Percentiles rank a stretch among this genome's conserved stretches.
These are phyloP conservation scores for Athene cunicularia DNA, from an alignment of 2,113 vertebrate species.

Conservation along the genomic window DNA sequence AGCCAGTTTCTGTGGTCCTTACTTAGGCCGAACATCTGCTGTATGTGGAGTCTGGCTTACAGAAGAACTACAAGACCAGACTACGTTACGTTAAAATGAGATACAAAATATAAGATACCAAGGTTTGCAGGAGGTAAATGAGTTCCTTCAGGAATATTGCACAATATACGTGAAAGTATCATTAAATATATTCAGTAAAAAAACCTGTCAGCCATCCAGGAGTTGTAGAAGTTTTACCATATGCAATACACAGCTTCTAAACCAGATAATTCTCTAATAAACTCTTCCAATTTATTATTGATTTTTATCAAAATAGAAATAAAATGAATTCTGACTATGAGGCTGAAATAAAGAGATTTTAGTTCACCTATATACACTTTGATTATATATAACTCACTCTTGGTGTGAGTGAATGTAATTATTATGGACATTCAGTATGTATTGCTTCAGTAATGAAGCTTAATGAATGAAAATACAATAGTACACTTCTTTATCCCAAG, in stretches of 20 bases:
- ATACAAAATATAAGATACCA: neutral
- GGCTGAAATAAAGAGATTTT: neutral
- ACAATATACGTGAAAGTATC: neutral
- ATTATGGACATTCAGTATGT: conserved; percentile 51
- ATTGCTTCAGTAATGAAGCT: conserved; percentile 44
- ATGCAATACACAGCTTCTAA: neutral
- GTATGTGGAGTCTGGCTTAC: neutral
- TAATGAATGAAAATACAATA: conserved; percentile 31
- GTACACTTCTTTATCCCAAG: conserved; percentile 12
- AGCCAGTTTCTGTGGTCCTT: neutral
- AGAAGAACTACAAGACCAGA: neutral
- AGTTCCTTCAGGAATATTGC: neutral
- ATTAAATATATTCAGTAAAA: neutral
- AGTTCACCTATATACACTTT: conserved; percentile 22
- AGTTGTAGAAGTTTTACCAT: neutral
- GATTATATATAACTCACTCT: conserved; percentile 27
- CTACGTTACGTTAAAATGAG: neutral
- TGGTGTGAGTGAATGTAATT: conserved; percentile 40
- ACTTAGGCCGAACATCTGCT: neutral
- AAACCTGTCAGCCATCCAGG: neutral
- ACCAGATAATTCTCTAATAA: neutral
- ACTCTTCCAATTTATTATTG: neutral
- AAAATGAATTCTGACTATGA: neutral
- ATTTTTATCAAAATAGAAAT: neutral
- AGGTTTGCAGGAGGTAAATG: neutral